Conservation (phyloP, 2,888 invertebrate species). For the Plutella xylostella region DNA sequence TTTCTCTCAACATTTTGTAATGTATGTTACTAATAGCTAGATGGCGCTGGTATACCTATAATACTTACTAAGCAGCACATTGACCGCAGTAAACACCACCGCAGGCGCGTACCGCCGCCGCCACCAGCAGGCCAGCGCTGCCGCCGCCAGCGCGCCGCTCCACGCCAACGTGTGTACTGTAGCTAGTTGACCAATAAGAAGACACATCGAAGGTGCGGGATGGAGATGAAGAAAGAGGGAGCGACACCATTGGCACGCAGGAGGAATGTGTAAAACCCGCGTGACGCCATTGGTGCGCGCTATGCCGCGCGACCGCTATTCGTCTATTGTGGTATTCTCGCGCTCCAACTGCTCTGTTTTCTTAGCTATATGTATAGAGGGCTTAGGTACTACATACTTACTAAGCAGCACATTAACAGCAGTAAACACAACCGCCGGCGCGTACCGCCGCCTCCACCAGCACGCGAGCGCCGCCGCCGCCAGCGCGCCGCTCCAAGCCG, state of each 20-base stretch:
- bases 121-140: constrained; percentile 93
- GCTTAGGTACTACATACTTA: constrained; percentile 28
- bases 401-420: constrained; percentile 84
- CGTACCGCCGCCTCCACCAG: constrained; percentile 87
- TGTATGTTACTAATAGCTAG: too few species aligned
- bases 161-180: constrained; percentile 96
- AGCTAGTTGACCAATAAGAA: too few species aligned
- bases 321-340: too few species aligned
- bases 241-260: too few species aligned
- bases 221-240: constrained; percentile 83
- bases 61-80: constrained; percentile 74
- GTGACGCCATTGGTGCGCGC: too few species aligned
- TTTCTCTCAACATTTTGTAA: too few species aligned
- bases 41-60: too few species aligned
- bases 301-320: too few species aligned
- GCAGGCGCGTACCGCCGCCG: constrained; percentile 82
- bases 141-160: constrained; percentile 87
- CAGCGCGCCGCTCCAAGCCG: constrained; percentile 94
- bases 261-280: too few species aligned
- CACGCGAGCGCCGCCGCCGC: constrained; percentile 86
- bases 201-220: constrained; percentile 92
- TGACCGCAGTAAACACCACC: constrained; percentile 85
- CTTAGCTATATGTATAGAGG: not conserved
- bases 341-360: not conserved
- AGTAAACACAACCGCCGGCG: constrained; percentile 83